Evolutionary conservation across 1,140 invertebrate genomes (phyloP), one percentile per base, ranked within the genome.

Genomic region (Ruditapes philippinarum): DNA sequence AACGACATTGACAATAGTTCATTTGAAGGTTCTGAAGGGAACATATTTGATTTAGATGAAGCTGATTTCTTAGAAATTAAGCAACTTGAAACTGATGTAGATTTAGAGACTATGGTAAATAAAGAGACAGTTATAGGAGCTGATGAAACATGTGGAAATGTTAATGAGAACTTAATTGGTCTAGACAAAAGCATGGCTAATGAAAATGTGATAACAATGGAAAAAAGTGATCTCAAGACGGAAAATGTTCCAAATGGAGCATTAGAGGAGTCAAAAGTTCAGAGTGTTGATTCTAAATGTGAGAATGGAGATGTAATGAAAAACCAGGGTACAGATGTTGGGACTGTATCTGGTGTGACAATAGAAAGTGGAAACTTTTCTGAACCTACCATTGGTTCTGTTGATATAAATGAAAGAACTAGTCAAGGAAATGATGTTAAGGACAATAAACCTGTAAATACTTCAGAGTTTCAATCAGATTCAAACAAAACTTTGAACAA

Each of bases 11-110:
- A 88, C 28, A 54, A 65, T 68, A 79, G 49, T 88, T 79, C 74
- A 5, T 70, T 88, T 28, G 76, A 80, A 45, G 85, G 73, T 31
- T 79, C 74, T 88, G 85, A 88, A 36, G 76, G 38, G 4, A 88
- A 88, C 65, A 88, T 88, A 42, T 88, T 88, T 88, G 76, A 88
- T 31, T 40, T 88, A n/a, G 57, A 88, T 80, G 85, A 88, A 65
- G 85, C 57, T 19, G 85, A 88, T 80, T 80, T 88, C 28, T 31
- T 70, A 80, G 85, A 88, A 88, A 88, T 88, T 60, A 88, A 88
- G 42, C 49, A 49, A 54, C 22, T 88, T 14, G 70, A 88, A 45
- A 62, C 54, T 11, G 76, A 88, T 88, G 85, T 88, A n/a, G 85
- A 88, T 88, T 80, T 88, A 38, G 76, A 78, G 33, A 78, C 42